Conservation (phyloP, 2,888 invertebrate genomes). For the Leucoptera coffeella region DNA sequence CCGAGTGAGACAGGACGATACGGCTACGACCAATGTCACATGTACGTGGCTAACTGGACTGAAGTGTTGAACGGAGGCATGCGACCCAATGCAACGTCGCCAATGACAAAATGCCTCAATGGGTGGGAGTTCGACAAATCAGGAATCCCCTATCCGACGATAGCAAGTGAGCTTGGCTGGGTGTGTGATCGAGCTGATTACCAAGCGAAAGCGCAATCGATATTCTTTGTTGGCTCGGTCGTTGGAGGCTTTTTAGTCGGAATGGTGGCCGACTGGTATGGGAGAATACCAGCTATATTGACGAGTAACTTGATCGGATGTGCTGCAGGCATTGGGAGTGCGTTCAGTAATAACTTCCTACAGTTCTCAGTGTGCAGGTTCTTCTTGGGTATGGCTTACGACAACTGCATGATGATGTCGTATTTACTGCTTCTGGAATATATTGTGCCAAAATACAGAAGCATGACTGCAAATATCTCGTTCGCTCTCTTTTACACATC, state of each 20-base stretch:
- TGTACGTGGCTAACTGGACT: conserved; percentile 6
- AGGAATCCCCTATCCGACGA: conserved; percentile 7
- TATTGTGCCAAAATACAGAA: conserved; percentile 6
- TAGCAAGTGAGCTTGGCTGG: conserved; percentile 6
- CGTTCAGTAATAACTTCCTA: conserved; percentile 5
- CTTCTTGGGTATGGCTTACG: conserved; percentile 6
- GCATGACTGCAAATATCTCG: conserved; percentile 5
- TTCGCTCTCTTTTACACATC: conserved; percentile 6
- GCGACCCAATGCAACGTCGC: conserved; percentile 1
- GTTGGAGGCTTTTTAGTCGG: conserved; percentile 6
- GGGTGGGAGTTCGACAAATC: conserved; percentile 7
- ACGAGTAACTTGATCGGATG: conserved; percentile 5
- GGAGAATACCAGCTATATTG: conserved; percentile 5
- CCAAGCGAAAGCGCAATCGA: conserved; percentile 6
- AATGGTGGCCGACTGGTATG: conserved; percentile 6
- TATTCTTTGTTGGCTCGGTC: conserved; percentile 6
- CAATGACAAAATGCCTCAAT: conserved; percentile 3
- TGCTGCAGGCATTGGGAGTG: conserved; percentile 5
- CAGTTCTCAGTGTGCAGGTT: conserved; percentile 5
- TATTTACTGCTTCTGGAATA: conserved; percentile 7
- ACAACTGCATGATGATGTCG: conserved; percentile 7
- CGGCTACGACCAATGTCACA: conserved; percentile 4
- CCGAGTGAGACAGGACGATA: conserved; percentile 2
- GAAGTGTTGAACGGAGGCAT: conserved; percentile 2
- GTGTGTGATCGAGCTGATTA: conserved; percentile 7